Evolutionary conservation across 1,140 invertebrate species (phyloP).

Genomic region (Charaxes varanes): DNA sequence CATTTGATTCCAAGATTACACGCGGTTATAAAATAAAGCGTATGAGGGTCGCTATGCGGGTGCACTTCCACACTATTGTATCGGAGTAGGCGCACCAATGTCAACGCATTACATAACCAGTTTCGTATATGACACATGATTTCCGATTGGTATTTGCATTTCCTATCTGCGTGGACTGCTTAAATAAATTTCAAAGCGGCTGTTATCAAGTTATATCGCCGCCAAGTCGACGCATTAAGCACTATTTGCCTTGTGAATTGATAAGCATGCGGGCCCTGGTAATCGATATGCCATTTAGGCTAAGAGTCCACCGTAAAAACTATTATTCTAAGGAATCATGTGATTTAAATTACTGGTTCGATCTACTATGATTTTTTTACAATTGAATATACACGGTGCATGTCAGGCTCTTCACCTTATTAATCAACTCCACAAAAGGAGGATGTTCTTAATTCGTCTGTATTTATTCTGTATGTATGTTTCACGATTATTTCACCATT

Average conservation of each 20-base stretch:
- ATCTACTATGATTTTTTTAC: too few species aligned
- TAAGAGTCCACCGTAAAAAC: constrained; percentile 2
- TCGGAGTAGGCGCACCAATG: neutral
- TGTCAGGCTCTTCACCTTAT: too few species aligned
- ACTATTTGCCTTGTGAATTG: constrained; percentile 46
- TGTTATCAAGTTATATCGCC: constrained; percentile 28
- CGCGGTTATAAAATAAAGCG: too few species aligned
- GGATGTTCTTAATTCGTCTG: too few species aligned
- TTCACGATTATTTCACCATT: too few species aligned
- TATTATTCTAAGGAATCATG: neutral
- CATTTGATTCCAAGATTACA: too few species aligned
- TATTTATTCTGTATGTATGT: constrained; percentile 4
- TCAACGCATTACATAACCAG: constrained; percentile 1
- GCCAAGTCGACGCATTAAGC: constrained; percentile 30
- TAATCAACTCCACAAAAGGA: too few species aligned
- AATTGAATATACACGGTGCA: too few species aligned
- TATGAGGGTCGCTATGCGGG: too few species aligned
- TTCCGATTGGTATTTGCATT: constrained; percentile 18
- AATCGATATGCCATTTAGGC: constrained; percentile 34
- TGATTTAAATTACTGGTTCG: too few species aligned
- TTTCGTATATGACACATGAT: constrained; percentile 4
- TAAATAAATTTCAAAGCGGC: constrained; percentile 31
- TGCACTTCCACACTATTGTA: neutral
- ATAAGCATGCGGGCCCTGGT: constrained; percentile 43
- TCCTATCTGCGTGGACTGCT: constrained; percentile 23